These are phyloP conservation scores for Oreochromis mossambicus DNA, from an alignment of 2,797 vertebrate genomes.

Conservation along the genomic window DNA sequence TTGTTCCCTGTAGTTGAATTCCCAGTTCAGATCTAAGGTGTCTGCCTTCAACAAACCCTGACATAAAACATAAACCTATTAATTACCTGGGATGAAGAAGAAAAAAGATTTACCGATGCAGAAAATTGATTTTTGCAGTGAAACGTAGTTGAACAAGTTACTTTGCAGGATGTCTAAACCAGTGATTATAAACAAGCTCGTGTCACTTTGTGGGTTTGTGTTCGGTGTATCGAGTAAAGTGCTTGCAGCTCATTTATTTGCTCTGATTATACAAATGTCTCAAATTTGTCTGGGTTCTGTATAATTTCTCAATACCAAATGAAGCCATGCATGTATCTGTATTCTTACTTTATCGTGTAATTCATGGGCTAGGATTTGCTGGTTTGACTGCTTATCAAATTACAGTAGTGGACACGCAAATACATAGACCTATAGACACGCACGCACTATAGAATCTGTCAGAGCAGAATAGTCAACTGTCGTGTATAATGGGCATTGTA, in stretches of 20 bases:
- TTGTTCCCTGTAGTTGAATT: slow-evolving; percentile 13
- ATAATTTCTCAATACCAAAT: not conserved
- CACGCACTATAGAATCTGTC: not conserved
- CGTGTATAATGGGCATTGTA: slow-evolving; percentile 9
- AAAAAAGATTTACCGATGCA: slow-evolving; percentile 55
- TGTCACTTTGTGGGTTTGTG: not conserved
- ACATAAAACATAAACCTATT: slow-evolving; percentile 63
- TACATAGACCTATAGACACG: not conserved
- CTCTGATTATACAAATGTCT: not conserved
- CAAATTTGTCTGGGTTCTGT: not conserved
- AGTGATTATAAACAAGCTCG: slow-evolving; percentile 18
- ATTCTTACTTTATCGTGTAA: not conserved
- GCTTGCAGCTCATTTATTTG: not conserved
- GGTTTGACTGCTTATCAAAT: slow-evolving; percentile 17
- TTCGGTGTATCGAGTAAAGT: not conserved
- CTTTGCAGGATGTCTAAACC: slow-evolving; percentile 15
- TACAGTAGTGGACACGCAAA: not conserved
- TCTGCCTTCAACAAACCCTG: slow-evolving; percentile 41
- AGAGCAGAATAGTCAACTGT: not conserved
- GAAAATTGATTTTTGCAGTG: slow-evolving; percentile 70
- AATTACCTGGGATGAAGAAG: slow-evolving; percentile 11
- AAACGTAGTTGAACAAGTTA: slow-evolving; percentile 52
- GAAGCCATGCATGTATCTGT: not conserved
- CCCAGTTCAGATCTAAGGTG: slow-evolving; percentile 21
- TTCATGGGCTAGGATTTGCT: not conserved